A percentile compares a stretch with the other conserved stretches of the same genome.
Evolutionary conservation across 2,113 vertebrate genomes (phyloP).

Genomic region (Megaleporinus macrocephalus): DNA sequence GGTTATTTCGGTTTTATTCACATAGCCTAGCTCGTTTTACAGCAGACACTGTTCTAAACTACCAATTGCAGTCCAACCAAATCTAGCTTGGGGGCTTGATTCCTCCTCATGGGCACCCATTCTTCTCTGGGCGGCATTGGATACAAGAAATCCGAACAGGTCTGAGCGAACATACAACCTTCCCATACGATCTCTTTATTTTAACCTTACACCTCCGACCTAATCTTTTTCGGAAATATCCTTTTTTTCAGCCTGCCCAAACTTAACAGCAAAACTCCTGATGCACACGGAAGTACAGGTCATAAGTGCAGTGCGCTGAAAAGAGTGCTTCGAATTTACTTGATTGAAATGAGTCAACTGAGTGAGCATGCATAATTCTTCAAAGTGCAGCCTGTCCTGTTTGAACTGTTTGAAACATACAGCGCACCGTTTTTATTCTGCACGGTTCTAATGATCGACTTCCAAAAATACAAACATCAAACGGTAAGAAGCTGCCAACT

Average conservation of each 20-base stretch:
- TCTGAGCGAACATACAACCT: neutral
- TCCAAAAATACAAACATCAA: conserved; percentile 76
- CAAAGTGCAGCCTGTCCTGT: too few relatives aligned
- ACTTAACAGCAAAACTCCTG: neutral
- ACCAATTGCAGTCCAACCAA: too few relatives aligned
- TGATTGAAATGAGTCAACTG: too few relatives aligned
- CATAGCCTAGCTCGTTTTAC: too few relatives aligned
- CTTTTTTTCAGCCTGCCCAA: neutral
- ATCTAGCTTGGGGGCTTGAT: too few relatives aligned
- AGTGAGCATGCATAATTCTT: too few relatives aligned
- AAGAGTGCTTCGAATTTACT: neutral
- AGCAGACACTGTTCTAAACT: too few relatives aligned
- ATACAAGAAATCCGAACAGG: neutral
- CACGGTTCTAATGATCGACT: conserved; percentile 72
- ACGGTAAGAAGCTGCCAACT: conserved; percentile 66
- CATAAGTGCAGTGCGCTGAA: neutral
- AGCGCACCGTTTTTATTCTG: too few relatives aligned
- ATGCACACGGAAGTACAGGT: too few relatives aligned
- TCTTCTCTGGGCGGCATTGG: neutral
- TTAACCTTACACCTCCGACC: neutral
- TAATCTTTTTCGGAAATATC: neutral
- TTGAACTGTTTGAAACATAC: too few relatives aligned
- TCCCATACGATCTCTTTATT: neutral
- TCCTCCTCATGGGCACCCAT: too few relatives aligned
- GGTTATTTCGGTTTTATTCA: too few relatives aligned